Conservation (phyloP, 2,888 invertebrate species). For the Chromoteleia sp. region DNA sequence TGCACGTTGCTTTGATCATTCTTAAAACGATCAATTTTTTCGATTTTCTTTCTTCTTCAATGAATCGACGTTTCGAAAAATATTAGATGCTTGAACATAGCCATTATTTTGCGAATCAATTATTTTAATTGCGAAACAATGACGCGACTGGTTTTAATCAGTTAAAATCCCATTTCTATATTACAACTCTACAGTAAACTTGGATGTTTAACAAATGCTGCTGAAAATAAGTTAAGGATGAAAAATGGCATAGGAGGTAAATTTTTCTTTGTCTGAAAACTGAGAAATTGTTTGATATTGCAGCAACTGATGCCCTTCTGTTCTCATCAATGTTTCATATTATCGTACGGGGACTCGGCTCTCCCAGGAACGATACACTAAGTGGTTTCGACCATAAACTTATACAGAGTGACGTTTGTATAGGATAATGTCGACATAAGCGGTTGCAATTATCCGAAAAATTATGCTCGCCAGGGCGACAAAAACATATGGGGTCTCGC, state of each 20-base stretch:
- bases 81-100: too few relatives aligned
- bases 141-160: too few relatives aligned
- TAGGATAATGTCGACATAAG: conserved; percentile 69
- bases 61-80: too few relatives aligned
- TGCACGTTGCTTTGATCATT: too few relatives aligned
- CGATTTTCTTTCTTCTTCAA: too few relatives aligned
- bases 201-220: too few relatives aligned
- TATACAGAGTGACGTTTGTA: conserved; percentile 73
- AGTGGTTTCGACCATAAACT: conserved; percentile 84
- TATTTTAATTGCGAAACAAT: too few relatives aligned
- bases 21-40: too few relatives aligned
- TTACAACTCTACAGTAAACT: too few relatives aligned
- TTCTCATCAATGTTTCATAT: conserved; percentile 81
- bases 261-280: conserved; percentile 23
- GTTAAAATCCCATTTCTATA: too few relatives aligned
- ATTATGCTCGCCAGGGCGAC: conserved; percentile 53
- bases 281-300: conserved; percentile 45
- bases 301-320: conserved; percentile 56
- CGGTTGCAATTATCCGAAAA: conserved; percentile 68
- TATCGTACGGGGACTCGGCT: conserved; percentile 74
- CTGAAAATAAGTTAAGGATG: not conserved
- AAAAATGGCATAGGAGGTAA: conserved; percentile 9
- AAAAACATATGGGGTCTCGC: conserved; percentile 60
- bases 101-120: too few relatives aligned
- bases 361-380: conserved; percentile 78